Percentiles rank a stretch among this genome's conserved stretches.
These are phyloP conservation scores for Acleris sparsana DNA, from an alignment of 2,888 invertebrate species.

Conservation along the genomic window DNA sequence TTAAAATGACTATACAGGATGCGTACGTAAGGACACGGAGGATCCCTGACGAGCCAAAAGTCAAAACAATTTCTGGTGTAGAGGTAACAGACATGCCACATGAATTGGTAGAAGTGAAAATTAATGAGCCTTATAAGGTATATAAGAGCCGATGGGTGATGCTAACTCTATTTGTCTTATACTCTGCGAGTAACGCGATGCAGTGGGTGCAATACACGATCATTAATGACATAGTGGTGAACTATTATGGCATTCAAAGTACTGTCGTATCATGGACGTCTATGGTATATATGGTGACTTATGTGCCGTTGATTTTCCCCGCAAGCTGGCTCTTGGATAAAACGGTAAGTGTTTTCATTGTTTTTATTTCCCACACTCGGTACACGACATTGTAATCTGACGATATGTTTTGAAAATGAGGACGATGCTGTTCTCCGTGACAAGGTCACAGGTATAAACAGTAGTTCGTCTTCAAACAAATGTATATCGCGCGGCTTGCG, in stretches of 20 bases:
- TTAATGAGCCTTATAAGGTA: slow-evolving; percentile 74
- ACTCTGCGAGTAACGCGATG: slow-evolving; percentile 95
- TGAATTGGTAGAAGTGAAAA: slow-evolving; percentile 39
- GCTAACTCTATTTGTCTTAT: slow-evolving; percentile 91
- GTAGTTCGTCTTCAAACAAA: too few species aligned
- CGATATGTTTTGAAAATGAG: too few species aligned
- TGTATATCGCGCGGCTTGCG: too few species aligned
- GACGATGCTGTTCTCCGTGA: too few species aligned
- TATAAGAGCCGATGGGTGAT: slow-evolving; percentile 91
- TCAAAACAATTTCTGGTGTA: slow-evolving; percentile 48
- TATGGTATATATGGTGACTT: slow-evolving; percentile 98
- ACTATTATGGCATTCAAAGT: slow-evolving; percentile 88
- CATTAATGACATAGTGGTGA: slow-evolving; percentile 90
- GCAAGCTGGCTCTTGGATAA: slow-evolving; percentile 97
- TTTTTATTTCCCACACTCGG: too few species aligned
- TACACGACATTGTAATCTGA: too few species aligned
- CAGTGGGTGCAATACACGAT: slow-evolving; percentile 99
- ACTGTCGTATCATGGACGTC: slow-evolving; percentile 96
- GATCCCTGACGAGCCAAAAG: slow-evolving; percentile 44
- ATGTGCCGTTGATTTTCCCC: slow-evolving; percentile 98
- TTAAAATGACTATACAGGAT: slow-evolving; percentile 22
- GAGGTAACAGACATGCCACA: slow-evolving; percentile 59
- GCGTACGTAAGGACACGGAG: background rate
- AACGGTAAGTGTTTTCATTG: slow-evolving; percentile 86
- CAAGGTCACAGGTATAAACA: too few species aligned